Evolutionary conservation across 2,113 vertebrate genomes (phyloP).

Genomic region (Chaetorhynchus papuensis): DNA sequence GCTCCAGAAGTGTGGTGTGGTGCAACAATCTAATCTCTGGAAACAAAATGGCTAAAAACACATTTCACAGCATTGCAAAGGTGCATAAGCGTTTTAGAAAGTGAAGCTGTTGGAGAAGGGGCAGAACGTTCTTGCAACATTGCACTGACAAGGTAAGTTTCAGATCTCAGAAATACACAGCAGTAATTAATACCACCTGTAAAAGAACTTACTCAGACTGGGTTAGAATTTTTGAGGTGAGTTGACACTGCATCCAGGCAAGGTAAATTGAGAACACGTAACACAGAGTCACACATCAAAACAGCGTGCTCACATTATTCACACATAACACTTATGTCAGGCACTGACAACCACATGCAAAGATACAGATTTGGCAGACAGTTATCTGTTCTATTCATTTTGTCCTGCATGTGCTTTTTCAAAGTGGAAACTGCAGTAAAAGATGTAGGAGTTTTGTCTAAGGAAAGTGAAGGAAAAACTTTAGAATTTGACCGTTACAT

Average conservation of each 20-base stretch:
- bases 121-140: not conserved
- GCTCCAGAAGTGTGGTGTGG: not conserved
- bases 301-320: not conserved
- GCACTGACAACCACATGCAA: not conserved
- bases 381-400: not conserved
- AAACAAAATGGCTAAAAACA: constrained; percentile 51
- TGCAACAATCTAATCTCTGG: constrained; percentile 5
- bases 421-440: not conserved
- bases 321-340: not conserved
- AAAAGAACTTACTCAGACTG: not conserved
- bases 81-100: constrained; percentile 12
- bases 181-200: not conserved
- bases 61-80: constrained; percentile 7
- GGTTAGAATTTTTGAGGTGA: not conserved
- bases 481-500: not conserved
- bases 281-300: not conserved
- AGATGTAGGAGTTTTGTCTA: not conserved
- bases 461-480: not conserved
- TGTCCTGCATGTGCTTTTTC: not conserved
- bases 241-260: not conserved
- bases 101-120: not conserved
- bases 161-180: not conserved
- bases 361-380: not conserved
- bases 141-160: not conserved
- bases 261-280: not conserved